These are phyloP conservation scores for Falco novaeseelandiae DNA, from an alignment of 2,797 vertebrate genomes.

Conservation along the genomic window DNA sequence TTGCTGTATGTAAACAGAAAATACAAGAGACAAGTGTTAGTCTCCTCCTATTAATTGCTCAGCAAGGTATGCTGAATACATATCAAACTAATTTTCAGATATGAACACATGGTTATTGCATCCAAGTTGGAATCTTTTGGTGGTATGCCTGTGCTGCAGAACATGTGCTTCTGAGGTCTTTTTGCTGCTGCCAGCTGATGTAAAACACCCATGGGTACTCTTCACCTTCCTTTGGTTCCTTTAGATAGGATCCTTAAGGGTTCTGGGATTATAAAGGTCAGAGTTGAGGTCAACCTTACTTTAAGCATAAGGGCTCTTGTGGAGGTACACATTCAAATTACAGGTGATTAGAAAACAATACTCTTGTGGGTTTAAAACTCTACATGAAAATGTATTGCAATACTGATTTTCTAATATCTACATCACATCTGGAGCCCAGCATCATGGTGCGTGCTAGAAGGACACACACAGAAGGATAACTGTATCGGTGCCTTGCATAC, in stretches of 20 bases:
- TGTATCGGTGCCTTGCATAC: neutral
- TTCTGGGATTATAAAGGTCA: neutral
- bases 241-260: neutral
- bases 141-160: neutral
- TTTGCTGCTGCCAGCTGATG: neutral
- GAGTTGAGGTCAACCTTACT: neutral
- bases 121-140: neutral
- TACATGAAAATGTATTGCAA: neutral
- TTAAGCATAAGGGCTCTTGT: neutral
- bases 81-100: neutral
- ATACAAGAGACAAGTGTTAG: neutral
- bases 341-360: neutral
- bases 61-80: neutral
- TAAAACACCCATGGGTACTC: neutral
- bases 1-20: conserved; percentile 56
- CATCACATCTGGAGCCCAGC: neutral
- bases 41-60: neutral
- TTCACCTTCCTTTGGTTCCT: neutral
- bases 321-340: neutral
- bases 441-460: neutral
- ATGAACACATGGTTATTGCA: neutral
- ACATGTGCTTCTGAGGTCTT: neutral
- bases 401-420: neutral
- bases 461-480: neutral
- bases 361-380: neutral